Conservation (phyloP, 2,888 invertebrate species). For the Drosophila atripex region DNA sequence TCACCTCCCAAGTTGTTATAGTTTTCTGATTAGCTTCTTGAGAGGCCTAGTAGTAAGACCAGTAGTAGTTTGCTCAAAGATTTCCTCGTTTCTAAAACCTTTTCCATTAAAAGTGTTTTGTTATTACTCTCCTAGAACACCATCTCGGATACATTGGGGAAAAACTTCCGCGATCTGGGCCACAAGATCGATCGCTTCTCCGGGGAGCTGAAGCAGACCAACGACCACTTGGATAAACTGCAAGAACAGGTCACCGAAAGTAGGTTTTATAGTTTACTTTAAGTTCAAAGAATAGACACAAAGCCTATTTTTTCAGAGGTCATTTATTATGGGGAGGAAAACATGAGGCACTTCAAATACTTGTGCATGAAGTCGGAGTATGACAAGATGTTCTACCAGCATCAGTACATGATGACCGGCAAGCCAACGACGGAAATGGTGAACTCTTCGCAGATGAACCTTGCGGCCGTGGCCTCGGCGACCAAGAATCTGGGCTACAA, state of each 20-base stretch:
- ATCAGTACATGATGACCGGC: constrained; percentile 70
- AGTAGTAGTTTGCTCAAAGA: neutral
- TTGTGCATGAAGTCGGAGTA: constrained; percentile 84
- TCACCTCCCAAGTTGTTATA: too few species aligned
- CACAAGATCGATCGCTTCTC: constrained; percentile 77
- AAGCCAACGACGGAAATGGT: constrained; percentile 38
- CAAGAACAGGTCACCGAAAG: constrained; percentile 75
- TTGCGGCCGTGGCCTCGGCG: constrained; percentile 2
- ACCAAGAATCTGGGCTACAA: neutral
- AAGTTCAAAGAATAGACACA: neutral
- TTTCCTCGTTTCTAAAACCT: neutral
- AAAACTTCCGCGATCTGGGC: constrained; percentile 77
- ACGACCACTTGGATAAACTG: constrained; percentile 67
- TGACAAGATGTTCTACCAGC: constrained; percentile 83
- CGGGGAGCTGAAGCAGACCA: constrained; percentile 71
- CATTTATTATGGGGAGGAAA: constrained; percentile 82
- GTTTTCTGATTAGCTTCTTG: too few species aligned
- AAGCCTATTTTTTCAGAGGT: constrained; percentile 66
- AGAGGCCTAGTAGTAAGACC: neutral
- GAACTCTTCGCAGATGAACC: constrained; percentile 21
- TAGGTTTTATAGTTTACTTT: constrained; percentile 52
- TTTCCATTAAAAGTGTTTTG: neutral
- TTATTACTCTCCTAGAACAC: constrained; percentile 60
- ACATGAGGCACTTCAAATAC: constrained; percentile 82
- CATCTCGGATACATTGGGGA: constrained; percentile 72